Percentiles rank a stretch among this genome's conserved stretches.
Evolutionary conservation across 2,113 vertebrate genomes (phyloP).

Genomic region (Narcine bancroftii): DNA sequence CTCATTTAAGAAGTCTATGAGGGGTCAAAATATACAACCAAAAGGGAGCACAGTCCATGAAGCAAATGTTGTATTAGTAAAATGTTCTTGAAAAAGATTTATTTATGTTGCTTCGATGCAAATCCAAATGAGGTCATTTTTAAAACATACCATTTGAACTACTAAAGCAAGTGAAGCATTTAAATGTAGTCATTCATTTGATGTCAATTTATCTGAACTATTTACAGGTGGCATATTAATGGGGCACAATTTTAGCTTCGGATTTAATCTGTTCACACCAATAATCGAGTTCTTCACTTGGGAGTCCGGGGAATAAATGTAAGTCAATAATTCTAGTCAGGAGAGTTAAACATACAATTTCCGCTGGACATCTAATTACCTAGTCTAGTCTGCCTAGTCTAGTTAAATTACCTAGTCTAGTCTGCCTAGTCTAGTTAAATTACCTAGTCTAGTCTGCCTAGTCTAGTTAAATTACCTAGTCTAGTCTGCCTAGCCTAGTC

Average conservation of each 20-base stretch:
- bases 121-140: neutral
- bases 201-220: neutral
- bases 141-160: neutral
- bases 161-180: neutral
- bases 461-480: too few species aligned
- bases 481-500: too few species aligned
- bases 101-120: neutral
- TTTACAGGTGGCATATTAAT: neutral
- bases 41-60: neutral
- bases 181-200: neutral
- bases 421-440: too few species aligned
- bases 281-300: too few species aligned
- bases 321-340: too few species aligned
- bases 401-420: too few species aligned
- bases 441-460: too few species aligned
- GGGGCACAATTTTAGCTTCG: neutral
- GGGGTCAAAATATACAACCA: neutral
- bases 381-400: too few species aligned
- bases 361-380: too few species aligned
- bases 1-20: neutral
- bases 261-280: neutral
- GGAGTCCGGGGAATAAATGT: too few species aligned
- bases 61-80: neutral
- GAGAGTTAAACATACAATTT: too few species aligned
- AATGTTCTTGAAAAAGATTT: neutral